A percentile compares a stretch with the other conserved stretches of the same genome.
These are phyloP conservation scores for Notoglanidium macrostoma DNA, from an alignment of 2,797 vertebrate genomes.

Conservation along the genomic window DNA sequence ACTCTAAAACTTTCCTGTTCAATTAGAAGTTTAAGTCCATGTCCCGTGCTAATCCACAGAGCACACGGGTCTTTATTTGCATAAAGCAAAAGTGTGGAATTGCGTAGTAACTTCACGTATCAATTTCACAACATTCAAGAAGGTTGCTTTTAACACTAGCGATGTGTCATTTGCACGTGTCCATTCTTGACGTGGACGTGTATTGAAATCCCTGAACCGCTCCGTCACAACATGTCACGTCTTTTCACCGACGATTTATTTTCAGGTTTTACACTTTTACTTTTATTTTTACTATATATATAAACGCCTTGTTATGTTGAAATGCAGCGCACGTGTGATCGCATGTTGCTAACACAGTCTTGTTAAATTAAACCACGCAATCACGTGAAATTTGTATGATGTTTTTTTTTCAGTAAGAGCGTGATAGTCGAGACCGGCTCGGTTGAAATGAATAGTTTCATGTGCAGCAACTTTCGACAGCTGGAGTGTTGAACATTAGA, in stretches of 20 bases:
- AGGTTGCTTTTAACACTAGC: neutral
- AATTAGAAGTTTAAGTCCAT: neutral
- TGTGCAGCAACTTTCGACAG: neutral
- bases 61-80: neutral
- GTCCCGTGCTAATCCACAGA: neutral
- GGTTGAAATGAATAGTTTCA: neutral
- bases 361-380: neutral
- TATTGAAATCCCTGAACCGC: neutral
- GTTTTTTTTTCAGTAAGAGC: neutral
- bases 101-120: neutral
- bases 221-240: too few species aligned
- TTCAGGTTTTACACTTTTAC: neutral
- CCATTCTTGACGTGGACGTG: neutral
- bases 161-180: neutral
- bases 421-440: neutral
- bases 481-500: conserved; percentile 25
- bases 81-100: neutral
- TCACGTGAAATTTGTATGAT: neutral
- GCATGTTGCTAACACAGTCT: neutral
- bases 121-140: neutral
- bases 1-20: neutral
- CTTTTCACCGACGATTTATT: neutral
- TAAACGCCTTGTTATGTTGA: neutral
- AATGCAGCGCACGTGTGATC: neutral
- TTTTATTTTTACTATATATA: too few species aligned